Evolutionary conservation across 2,113 vertebrate species (phyloP), one percentile per base, ranked within the genome.

Genomic region (Pedionomus torquatus): DNA sequence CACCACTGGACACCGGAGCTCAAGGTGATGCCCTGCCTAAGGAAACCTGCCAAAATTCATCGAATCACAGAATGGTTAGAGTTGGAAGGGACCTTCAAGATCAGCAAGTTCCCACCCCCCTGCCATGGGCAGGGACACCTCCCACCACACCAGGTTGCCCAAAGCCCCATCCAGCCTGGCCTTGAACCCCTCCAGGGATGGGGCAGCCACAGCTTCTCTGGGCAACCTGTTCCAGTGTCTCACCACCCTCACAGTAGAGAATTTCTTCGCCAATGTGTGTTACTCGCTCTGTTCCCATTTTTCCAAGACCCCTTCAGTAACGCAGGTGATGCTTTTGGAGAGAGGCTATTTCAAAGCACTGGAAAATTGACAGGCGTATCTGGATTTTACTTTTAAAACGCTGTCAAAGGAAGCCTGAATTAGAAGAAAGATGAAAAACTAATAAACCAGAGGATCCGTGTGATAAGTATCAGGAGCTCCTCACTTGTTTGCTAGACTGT

Each of bases 201-300:
- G 41, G 41, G 41, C 41, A 41, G 41, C 41, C 41, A 41, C 41
- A 41, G 41, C 41, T 41, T 41, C 41, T 41, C 41, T 13, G 13
- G 41, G 41, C 41, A 41, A 41, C 41, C 13, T 41, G 41, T 10
- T 10, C 41, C 41, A 41, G 41, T 41, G 41, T 41, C 41, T 41
- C 41, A 41, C 13, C 41, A 41, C 41, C 41, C 41, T 41, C 41
- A 41, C 41, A 41, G 41, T 10, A 41, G 13, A 13, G 41, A 41
- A 41, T 13, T 41, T 41, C 41, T 41, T 41, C 7, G 37, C 21
- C 24, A 25, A 35, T 1, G 1, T 1, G 1, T 0, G 0, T 13
- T 35, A 55, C 14, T 44, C n/a, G 23, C 57, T 60, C 28, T 30
- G 4, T 43, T 80, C 58, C 41, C 11, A 2, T 6, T 58, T 69